phyloP scores from a whole-genome alignment of 2,113 vertebrate species.

The Hypocryptadius cinnamomeus region DNA sequence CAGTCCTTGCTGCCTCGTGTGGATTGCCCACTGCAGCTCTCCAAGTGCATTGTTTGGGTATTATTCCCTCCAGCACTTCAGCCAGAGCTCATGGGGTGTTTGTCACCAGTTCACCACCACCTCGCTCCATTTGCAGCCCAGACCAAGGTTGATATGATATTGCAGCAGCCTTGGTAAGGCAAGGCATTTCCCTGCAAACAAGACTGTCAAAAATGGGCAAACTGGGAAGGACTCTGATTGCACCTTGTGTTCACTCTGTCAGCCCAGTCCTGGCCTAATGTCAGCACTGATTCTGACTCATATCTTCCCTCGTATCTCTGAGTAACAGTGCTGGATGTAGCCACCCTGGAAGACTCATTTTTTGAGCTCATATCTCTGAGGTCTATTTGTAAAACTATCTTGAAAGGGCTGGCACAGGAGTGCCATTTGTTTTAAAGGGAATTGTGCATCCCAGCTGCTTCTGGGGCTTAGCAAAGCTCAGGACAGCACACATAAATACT shows the following conservation, averaged over 20 bases:
- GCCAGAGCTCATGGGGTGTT: accelerated
- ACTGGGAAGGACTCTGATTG: not conserved
- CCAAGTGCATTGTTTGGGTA: not conserved
- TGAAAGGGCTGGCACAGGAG: not conserved
- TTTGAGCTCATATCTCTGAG: not conserved
- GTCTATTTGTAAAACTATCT: not conserved
- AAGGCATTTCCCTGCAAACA: not conserved
- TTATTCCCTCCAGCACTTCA: not conserved
- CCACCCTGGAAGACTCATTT: not conserved
- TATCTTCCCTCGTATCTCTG: not conserved
- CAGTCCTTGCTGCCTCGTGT: accelerated
- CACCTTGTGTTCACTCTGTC: not conserved
- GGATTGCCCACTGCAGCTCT: not conserved
- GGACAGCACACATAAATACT: not conserved
- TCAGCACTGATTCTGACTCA: accelerated
- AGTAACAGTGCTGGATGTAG: not conserved
- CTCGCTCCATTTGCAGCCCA: not conserved
- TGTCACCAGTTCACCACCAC: not conserved
- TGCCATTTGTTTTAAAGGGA: not conserved
- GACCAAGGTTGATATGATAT: accelerated
- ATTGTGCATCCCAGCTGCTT: not conserved
- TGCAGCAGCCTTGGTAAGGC: not conserved
- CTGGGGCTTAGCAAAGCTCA: not conserved
- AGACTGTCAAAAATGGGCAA: not conserved
- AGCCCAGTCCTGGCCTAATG: not conserved